These are phyloP conservation scores for Eulimnadia texana DNA, from an alignment of 1,140 invertebrate species.

Conservation along the genomic window DNA sequence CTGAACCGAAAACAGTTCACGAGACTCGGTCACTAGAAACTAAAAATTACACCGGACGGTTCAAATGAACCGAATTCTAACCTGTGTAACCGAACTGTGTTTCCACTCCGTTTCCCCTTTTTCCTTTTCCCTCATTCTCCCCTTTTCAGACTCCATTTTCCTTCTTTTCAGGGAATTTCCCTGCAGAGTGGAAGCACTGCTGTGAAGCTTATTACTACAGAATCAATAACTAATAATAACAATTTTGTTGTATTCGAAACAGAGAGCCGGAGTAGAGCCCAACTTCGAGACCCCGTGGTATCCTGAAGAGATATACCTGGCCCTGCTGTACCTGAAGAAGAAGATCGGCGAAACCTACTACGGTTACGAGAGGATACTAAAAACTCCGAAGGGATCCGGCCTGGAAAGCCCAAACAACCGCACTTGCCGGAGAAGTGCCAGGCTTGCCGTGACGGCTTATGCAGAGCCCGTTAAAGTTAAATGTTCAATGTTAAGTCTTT, in stretches of 20 bases:
- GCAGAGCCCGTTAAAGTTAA: slow-evolving; percentile 16
- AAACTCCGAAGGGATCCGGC: slow-evolving; percentile 25
- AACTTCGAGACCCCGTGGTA: slow-evolving; percentile 37
- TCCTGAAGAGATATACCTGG: slow-evolving; percentile 37
- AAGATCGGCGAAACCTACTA: slow-evolving; percentile 34
- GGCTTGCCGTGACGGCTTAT: slow-evolving; percentile 34
- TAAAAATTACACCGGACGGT: no score
- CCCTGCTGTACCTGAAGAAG: slow-evolving; percentile 31
- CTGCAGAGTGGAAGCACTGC: no score
- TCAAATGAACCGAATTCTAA: no score
- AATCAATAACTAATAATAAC: no score
- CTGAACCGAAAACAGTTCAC: no score
- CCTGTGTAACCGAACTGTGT: no score
- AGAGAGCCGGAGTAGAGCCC: slow-evolving; percentile 19
- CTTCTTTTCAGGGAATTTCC: no score
- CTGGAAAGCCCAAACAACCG: slow-evolving; percentile 33
- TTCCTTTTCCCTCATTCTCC: background rate
- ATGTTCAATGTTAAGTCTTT: no score
- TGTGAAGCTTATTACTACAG: no score
- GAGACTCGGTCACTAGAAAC: no score
- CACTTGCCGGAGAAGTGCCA: slow-evolving; percentile 34
- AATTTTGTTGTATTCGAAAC: background rate
- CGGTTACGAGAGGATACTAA: slow-evolving; percentile 30
- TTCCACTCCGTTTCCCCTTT: background rate
- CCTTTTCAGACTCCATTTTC: background rate